Conservation (phyloP, 2,797 vertebrate species). For the Anomalospiza imberbis region DNA sequence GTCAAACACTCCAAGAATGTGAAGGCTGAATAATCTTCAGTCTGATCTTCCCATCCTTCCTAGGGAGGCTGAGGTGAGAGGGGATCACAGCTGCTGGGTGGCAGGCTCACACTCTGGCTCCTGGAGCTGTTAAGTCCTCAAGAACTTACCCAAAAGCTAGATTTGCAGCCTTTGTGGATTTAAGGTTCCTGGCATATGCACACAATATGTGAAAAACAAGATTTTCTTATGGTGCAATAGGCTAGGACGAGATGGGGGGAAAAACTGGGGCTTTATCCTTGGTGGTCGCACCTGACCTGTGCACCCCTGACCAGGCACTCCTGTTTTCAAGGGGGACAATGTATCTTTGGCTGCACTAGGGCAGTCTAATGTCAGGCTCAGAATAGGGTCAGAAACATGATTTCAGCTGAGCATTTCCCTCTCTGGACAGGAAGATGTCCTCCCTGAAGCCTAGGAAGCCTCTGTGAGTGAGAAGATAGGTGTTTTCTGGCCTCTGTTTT, state of each 20-base stretch:
- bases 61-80: neutral
- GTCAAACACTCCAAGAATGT: conserved; percentile 41
- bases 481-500: neutral
- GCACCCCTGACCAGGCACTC: neutral
- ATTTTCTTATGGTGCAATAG: neutral
- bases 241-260: neutral
- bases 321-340: neutral
- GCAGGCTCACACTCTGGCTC: neutral
- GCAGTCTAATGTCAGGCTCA: neutral
- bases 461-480: neutral
- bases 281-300: neutral
- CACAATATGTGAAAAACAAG: neutral
- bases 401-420: neutral
- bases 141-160: neutral
- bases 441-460: neutral
- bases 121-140: neutral
- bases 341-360: neutral
- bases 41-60: conserved; percentile 23
- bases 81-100: neutral
- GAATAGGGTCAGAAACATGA: neutral
- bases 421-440: neutral
- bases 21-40: conserved; percentile 1
- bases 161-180: neutral
- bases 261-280: neutral
- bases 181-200: neutral